A percentile compares a stretch with the other conserved stretches of the same genome.
Conservation (phyloP, 2,888 invertebrate species). For the Meganola albula region DNA sequence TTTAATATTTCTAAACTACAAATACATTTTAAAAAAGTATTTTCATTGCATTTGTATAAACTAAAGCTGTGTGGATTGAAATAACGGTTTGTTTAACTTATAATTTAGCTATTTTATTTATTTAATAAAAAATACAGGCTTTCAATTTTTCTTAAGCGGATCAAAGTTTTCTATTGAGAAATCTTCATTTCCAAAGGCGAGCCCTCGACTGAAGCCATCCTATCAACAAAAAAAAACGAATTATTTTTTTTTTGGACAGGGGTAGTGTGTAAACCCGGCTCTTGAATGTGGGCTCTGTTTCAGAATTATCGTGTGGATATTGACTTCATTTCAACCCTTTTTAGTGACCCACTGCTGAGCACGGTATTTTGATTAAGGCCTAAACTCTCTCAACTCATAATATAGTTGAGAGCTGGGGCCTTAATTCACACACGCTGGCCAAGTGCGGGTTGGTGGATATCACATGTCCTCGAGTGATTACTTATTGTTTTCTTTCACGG, state of each 20-base stretch:
- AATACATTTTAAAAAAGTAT: constrained; percentile 27
- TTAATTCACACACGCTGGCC: too few species aligned
- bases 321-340: too few species aligned
- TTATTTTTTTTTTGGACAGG: background rate
- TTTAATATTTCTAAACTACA: constrained; percentile 37
- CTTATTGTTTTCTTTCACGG: too few species aligned
- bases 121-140: constrained; percentile 23
- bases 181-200: constrained; percentile 93
- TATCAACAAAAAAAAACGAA: constrained; percentile 60
- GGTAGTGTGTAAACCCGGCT: too few species aligned
- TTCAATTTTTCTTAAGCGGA: constrained; percentile 88
- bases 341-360: too few species aligned
- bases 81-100: constrained; percentile 38
- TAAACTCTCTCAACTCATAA: too few species aligned
- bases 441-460: too few species aligned
- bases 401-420: too few species aligned
- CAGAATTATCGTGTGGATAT: too few species aligned
- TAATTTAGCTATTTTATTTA: constrained; percentile 38
- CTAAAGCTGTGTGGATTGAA: constrained; percentile 50
- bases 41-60: constrained; percentile 45
- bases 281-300: too few species aligned
- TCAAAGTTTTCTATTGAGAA: constrained; percentile 96
- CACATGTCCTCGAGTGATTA: too few species aligned
- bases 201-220: constrained; percentile 93
- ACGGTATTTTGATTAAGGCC: too few species aligned